Evolutionary conservation across 2,797 vertebrate species (phyloP).

Genomic region (Leptodactylus fallax): DNA sequence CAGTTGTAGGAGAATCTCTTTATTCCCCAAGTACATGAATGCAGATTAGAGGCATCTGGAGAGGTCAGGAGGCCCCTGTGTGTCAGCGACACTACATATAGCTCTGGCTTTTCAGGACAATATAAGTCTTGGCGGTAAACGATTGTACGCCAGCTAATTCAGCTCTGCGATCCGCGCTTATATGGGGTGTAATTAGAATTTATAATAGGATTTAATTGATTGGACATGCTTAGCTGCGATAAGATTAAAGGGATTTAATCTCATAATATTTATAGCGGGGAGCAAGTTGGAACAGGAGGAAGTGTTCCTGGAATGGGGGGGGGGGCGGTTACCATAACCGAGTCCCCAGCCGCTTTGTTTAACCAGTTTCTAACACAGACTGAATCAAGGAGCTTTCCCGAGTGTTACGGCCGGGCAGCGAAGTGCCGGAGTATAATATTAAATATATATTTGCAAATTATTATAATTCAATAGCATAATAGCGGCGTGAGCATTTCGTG

Average conservation of each 20-base stretch:
- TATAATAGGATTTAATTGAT: constrained; percentile 66
- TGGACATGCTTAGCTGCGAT: constrained; percentile 63
- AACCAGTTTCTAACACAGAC: constrained; percentile 17
- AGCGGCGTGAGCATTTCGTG: constrained; percentile 22
- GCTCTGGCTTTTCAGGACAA: neutral
- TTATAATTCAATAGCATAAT: constrained; percentile 55
- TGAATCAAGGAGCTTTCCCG: neutral
- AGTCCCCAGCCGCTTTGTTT: constrained; percentile 33
- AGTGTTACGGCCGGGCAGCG: neutral
- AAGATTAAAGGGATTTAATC: constrained; percentile 65
- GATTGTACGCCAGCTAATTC: constrained; percentile 59
- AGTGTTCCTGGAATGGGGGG: neutral
- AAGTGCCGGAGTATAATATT: constrained; percentile 12
- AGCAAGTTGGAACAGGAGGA: constrained; percentile 47
- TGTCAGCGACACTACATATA: constrained; percentile 33
- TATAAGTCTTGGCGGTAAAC: constrained; percentile 42
- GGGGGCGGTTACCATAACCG: neutral
- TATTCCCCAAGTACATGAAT: constrained; percentile 27
- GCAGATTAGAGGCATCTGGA: constrained; percentile 27
- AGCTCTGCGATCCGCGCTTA: constrained; percentile 51
- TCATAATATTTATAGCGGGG: constrained; percentile 64
- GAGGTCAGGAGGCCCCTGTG: constrained; percentile 32
- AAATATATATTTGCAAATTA: constrained; percentile 50
- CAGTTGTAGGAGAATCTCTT: neutral
- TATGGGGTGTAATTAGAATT: constrained; percentile 65